Evolutionary conservation across 1,140 invertebrate genomes (phyloP).

Genomic region (Macrotrachela quadricornifera): DNA sequence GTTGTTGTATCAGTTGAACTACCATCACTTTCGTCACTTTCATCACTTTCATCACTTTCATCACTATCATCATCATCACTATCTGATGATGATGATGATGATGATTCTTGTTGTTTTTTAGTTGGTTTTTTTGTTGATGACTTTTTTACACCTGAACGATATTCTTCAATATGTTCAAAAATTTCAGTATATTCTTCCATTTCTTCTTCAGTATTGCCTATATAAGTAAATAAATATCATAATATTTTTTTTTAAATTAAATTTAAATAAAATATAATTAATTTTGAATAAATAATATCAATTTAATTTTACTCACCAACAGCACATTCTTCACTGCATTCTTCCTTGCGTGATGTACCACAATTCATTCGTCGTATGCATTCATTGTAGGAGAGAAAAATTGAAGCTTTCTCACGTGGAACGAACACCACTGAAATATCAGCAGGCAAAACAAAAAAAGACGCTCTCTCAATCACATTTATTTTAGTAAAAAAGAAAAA

Average conservation of each 20-base stretch:
- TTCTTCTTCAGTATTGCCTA: slow-evolving; percentile 9
- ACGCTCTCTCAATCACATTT: too few relatives aligned
- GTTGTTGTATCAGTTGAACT: too few relatives aligned
- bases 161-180: slow-evolving; percentile 9
- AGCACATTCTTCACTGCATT: slow-evolving; percentile 10
- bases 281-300: too few relatives aligned
- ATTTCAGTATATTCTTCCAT: slow-evolving; percentile 9
- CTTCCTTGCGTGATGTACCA: slow-evolving; percentile 1
- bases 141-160: slow-evolving; percentile 1
- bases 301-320: slow-evolving; percentile 3
- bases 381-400: slow-evolving; percentile 10
- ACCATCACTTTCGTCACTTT: slow-evolving; percentile 5
- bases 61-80: slow-evolving; percentile 7
- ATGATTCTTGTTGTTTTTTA: slow-evolving; percentile 2
- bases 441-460: too few relatives aligned
- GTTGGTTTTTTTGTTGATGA: background rate
- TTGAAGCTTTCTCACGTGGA: slow-evolving; percentile 9
- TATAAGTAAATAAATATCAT: too few relatives aligned
- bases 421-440: slow-evolving; percentile 3
- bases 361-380: slow-evolving; percentile 9
- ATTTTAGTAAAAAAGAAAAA: too few relatives aligned
- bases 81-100: too few relatives aligned
- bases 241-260: too few relatives aligned
- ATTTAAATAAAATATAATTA: too few relatives aligned
- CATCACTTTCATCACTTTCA: slow-evolving; percentile 8